Evolutionary conservation across 2,888 invertebrate species (phyloP), one percentile per base, ranked within the genome.

Genomic region (Phania funesta): DNA sequence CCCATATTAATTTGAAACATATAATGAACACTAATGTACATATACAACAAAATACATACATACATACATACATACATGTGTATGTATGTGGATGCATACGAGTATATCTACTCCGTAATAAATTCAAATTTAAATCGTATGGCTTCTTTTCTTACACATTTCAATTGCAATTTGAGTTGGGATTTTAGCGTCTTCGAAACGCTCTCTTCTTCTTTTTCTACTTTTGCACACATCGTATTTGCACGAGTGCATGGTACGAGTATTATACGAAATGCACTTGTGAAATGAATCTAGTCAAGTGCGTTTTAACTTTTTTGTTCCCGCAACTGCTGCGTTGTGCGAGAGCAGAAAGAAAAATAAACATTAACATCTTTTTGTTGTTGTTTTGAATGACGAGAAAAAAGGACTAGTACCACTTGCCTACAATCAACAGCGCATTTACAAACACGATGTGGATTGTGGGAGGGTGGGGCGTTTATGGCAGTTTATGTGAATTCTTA

Each of bases 251-350:
- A 9, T 54, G 2, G 22, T 48, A 48, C 8, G n/a, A 29, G 7
- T 52, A 41, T 41, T 71, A 24, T 18, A 54, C 52, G 38, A 48
- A 78, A 64, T 58, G 48, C 70, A 71, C 65, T 71, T 79, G 24
- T 46, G 38, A 60, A 73, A 79, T 41, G 60, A 67, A 67, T 73
- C 65, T 65, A 58, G 64, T 73, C 41, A 65, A 65, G 71, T 71
- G 58, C 65, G 73, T 58, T 64, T 58, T 26, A 48, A 50, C 29
- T 29, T 38, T 24, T 70, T 32, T 70, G 8, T 54, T 52, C n/a
- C 20, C 54, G 22, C 11, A 16, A 11, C 20, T 13, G 24, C 35
- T 48, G 18, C 29, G 3, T 60, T 26, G 13, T 18, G n/a, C 13
- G 11, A 54, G 44, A 54, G 54, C 8, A 46, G 54, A 75, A 58